These are phyloP conservation scores for Melanotaenia boesemani DNA, from an alignment of 2,797 vertebrate genomes.

Conservation along the genomic window DNA sequence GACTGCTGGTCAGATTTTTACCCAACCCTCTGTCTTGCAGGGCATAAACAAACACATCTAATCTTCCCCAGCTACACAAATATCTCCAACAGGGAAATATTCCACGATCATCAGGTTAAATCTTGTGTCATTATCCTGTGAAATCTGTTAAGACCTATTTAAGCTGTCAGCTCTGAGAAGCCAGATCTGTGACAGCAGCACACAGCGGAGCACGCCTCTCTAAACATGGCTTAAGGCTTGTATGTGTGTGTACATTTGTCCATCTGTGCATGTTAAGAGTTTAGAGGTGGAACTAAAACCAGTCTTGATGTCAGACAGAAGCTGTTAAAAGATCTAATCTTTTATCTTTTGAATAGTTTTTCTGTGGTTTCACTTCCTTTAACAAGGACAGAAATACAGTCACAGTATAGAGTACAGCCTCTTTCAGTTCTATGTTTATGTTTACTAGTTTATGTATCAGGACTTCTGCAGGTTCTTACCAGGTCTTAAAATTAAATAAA, in stretches of 20 bases:
- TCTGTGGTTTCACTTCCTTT: slow-evolving; percentile 25
- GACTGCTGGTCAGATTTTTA: slow-evolving; percentile 30
- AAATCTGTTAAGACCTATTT: slow-evolving; percentile 75
- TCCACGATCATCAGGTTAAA: slow-evolving; percentile 57
- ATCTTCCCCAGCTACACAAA: slow-evolving; percentile 72
- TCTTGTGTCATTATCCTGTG: slow-evolving; percentile 71
- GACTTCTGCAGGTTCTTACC: background rate
- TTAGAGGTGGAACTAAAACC: slow-evolving; percentile 38
- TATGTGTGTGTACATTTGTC: slow-evolving; percentile 22
- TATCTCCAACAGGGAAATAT: slow-evolving; percentile 59
- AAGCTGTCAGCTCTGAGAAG: slow-evolving; percentile 64
- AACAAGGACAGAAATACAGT: slow-evolving; percentile 13
- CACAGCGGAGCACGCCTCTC: slow-evolving; percentile 44
- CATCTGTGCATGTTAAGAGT: slow-evolving; percentile 32
- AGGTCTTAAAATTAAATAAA: background rate
- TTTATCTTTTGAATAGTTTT: slow-evolving; percentile 33
- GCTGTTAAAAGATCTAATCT: slow-evolving; percentile 49
- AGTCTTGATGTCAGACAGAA: slow-evolving; percentile 56
- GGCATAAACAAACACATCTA: slow-evolving; percentile 73
- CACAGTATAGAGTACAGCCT: background rate
- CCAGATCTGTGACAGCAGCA: slow-evolving; percentile 57
- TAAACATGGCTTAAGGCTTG: slow-evolving; percentile 13
- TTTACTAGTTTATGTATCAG: background rate
- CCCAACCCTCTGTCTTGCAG: slow-evolving; percentile 48
- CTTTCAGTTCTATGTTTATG: background rate